A percentile compares a stretch with the other conserved stretches of the same genome.
phyloP scores from a whole-genome alignment of 2,797 vertebrate species.

The Rhincodon typus region DNA sequence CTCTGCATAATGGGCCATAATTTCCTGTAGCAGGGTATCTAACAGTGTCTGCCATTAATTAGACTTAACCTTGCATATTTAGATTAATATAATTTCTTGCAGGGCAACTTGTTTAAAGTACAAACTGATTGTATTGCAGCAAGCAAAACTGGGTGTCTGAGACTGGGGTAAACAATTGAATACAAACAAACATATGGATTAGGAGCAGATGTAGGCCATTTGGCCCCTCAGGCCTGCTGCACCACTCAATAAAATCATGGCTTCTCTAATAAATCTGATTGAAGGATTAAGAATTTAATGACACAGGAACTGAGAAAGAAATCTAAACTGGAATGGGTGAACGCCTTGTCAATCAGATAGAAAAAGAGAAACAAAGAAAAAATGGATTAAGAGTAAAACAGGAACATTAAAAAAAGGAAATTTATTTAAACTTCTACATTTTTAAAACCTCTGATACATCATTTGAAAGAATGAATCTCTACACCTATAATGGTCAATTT shows the following conservation, averaged over 20 bases:
- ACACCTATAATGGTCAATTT: too few relatives aligned
- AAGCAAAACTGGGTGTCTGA: neutral
- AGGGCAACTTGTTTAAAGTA: neutral
- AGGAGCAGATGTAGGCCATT: too few relatives aligned
- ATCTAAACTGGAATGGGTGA: neutral
- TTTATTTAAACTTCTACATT: too few relatives aligned
- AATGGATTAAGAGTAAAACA: neutral
- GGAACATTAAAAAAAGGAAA: too few relatives aligned
- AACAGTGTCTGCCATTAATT: neutral
- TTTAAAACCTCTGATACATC: too few relatives aligned
- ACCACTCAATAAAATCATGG: too few relatives aligned
- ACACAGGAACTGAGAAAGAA: neutral
- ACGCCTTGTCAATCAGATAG: neutral
- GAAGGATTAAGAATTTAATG: neutral
- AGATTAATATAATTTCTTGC: neutral
- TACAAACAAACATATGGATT: too few relatives aligned
- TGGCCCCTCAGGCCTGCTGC: too few relatives aligned
- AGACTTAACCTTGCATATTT: neutral
- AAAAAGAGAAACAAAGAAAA: neutral
- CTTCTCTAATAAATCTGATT: neutral
- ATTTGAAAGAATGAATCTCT: too few relatives aligned
- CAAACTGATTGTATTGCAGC: neutral
- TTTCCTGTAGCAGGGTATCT: neutral
- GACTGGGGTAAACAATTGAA: neutral
- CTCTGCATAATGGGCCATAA: neutral